phyloP scores from a whole-genome alignment of 2,797 vertebrate genomes.

The Dermochelys coriacea region DNA sequence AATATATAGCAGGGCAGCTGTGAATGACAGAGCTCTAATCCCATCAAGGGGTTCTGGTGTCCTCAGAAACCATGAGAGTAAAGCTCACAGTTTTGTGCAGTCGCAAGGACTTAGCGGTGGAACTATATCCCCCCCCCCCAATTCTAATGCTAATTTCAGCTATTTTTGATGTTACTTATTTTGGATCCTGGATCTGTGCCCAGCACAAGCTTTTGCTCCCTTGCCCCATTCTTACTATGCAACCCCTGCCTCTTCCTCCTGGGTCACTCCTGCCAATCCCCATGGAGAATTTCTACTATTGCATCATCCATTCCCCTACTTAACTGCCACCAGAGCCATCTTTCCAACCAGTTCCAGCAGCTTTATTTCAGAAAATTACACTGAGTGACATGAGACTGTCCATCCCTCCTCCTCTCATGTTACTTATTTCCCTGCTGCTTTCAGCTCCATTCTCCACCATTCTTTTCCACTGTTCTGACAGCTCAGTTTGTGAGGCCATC shows the following conservation, averaged over 20 bases:
- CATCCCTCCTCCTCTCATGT: too few species aligned
- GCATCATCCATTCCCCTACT: not conserved
- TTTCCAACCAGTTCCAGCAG: not conserved
- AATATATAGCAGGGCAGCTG: conserved; percentile 45
- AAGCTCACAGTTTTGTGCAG: not conserved
- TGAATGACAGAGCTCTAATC: conserved; percentile 57
- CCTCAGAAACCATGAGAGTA: conserved; percentile 27
- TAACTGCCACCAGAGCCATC: not conserved
- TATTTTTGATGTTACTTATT: not conserved
- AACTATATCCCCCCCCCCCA: not conserved
- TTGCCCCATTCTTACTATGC: too few species aligned
- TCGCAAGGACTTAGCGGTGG: not conserved
- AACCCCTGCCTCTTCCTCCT: not conserved
- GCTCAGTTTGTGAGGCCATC: not conserved
- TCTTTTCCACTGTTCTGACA: not conserved
- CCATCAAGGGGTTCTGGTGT: conserved; percentile 32
- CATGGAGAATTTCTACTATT: not conserved
- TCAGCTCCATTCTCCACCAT: not conserved
- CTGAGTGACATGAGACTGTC: too few species aligned
- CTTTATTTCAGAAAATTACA: not conserved
- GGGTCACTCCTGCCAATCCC: not conserved
- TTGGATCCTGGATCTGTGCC: not conserved
- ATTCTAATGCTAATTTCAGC: not conserved
- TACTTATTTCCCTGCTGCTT: not conserved
- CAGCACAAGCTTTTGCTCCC: not conserved